Evolutionary conservation across 2,113 vertebrate species (phyloP).

Genomic region (Chiloscyllium plagiosum): DNA sequence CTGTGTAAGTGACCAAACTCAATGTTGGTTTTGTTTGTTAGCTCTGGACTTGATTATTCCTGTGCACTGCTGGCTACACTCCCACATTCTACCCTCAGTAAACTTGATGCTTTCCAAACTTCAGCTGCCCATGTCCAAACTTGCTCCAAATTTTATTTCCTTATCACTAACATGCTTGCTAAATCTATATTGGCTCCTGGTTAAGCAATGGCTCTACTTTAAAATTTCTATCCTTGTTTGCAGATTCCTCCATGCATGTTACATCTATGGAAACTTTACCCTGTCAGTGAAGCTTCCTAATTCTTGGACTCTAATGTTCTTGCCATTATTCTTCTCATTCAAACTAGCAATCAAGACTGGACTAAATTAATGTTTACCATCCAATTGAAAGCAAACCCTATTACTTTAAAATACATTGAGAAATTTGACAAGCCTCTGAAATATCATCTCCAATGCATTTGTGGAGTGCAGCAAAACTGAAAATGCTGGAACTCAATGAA

Average conservation of each 20-base stretch:
- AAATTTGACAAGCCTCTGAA: neutral
- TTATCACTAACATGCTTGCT: no score
- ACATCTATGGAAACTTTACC: no score
- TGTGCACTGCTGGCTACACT: neutral
- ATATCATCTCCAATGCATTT: neutral
- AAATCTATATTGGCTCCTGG: no score
- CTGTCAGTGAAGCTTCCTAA: neutral
- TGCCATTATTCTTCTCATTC: neutral
- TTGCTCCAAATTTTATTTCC: no score
- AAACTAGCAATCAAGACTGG: neutral
- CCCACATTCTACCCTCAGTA: neutral
- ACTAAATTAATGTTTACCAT: neutral
- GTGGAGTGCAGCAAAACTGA: neutral
- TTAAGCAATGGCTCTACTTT: no score
- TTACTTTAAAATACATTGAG: neutral
- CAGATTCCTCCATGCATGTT: no score
- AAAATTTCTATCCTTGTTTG: no score
- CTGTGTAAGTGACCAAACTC: no score
- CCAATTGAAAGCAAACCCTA: neutral
- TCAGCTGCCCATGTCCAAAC: neutral
- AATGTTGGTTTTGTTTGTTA: no score
- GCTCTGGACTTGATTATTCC: neutral
- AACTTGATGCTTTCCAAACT: neutral
- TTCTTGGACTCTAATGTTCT: neutral
- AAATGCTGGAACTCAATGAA: neutral